A percentile compares a stretch with the other conserved stretches of the same genome.
phyloP scores from a whole-genome alignment of 2,888 invertebrate species.

The Orgyia antiqua region DNA sequence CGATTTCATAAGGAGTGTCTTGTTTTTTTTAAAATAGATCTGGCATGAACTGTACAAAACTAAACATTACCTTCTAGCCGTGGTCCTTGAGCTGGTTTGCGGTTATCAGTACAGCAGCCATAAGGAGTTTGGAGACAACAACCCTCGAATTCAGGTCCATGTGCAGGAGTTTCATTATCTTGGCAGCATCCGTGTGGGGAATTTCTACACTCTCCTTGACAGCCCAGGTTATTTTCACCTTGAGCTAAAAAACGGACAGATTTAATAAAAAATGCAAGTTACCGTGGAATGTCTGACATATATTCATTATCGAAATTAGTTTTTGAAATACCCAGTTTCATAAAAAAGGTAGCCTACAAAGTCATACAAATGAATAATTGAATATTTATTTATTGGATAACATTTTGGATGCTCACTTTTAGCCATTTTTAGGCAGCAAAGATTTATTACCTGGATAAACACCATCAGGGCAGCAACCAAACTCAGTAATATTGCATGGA shows the following conservation, averaged over 20 bases:
- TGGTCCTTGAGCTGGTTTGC: constrained; percentile 88
- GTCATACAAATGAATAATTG: too few species aligned
- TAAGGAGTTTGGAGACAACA: constrained; percentile 85
- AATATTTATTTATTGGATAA: too few species aligned
- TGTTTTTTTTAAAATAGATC: too few species aligned
- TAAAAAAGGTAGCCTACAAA: too few species aligned
- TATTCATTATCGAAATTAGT: too few species aligned
- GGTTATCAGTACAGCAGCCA: constrained; percentile 96
- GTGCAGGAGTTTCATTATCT: constrained; percentile 89
- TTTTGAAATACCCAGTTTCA: too few species aligned
- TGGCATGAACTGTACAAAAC: too few species aligned
- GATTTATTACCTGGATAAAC: constrained; percentile 80
- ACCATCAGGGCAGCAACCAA: constrained; percentile 87
- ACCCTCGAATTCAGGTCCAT: constrained; percentile 89
- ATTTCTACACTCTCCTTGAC: constrained; percentile 82
- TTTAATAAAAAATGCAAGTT: too few species aligned
- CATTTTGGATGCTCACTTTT: too few species aligned
- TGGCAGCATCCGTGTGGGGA: constrained; percentile 91
- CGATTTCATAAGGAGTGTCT: too few species aligned
- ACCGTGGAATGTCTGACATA: too few species aligned
- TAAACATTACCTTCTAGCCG: constrained; percentile 81
- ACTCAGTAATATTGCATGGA: constrained; percentile 78
- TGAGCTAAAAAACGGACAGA: constrained; percentile 73
- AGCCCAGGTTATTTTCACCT: constrained; percentile 86
- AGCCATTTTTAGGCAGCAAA: too few species aligned